Base-by-base conservation (phyloP, 1,140 invertebrate genomes). In the Drosophila funebris region DNA sequence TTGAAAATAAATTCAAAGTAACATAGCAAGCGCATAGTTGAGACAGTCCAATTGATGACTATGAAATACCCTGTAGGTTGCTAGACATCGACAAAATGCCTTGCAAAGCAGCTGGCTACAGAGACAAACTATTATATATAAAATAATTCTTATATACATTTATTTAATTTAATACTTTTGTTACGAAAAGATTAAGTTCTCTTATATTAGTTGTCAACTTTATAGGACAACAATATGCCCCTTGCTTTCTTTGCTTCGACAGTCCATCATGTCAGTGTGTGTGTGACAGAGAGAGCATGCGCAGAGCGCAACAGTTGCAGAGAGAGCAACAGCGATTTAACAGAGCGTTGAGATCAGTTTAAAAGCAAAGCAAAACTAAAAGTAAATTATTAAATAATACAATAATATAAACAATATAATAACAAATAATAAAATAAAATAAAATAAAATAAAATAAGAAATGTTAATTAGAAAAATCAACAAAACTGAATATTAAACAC, bases 231-330 rank as follows among this genome's bases (percentile, higher is more conserved):
- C 13, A 39, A 20, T 46, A 54, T 16, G 16, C 41, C n/a, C 33
- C 2, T 2, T n/a, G n/a, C 7, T 39, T n/a, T 16, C 4, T 39
- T 33, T 33, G 61, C 50, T 11, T n/a, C 8, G 1, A 20, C 18
- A 37, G 52, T n/a, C n/a, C n/a, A n/a, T n/a, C n/a, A n/a, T n/a
- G n/a, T n/a, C n/a, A n/a, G n/a, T n/a, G n/a, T 64, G 24, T 63
- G 50, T 48, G 13, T 20, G 43, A 48, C 50, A 50, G 52, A 41
- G 68, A 71, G 68, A 66, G 52, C 68, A 50, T 71, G 68, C 68
- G 68, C 68, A 66, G 61, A 57, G 68, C 61, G 61, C 61, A 66
- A 71, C 61, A 57, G 61, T 31, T 71, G 61, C 61, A 50, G 61
- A 11, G 68, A 71, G 68, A 41, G 61, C 27, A 66, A 71, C 68